Evolutionary conservation across 2,888 invertebrate species (phyloP), one percentile per base, ranked within the genome.

Genomic region (Deroplatys truncata): DNA sequence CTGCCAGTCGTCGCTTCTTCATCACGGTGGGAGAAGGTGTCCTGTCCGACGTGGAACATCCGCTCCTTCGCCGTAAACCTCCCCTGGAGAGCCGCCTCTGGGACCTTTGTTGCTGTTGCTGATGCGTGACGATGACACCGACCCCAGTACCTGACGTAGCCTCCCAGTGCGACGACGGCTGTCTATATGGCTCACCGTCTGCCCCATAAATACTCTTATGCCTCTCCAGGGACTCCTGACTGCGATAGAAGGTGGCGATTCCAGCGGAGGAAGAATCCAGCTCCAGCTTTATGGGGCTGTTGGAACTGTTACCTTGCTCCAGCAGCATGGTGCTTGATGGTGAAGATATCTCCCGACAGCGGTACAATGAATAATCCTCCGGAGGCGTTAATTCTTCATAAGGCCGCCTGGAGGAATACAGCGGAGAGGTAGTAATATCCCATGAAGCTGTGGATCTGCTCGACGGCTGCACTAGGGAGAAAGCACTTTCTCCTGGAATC

Each of bases 1-100:
- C 97, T 2, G 97, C 97, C 86, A 96, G 93, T 43, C 97, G 94
- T 35, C 97, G 94, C 86, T 95, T 95, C 92, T 95, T 95, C 90
- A 96, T 91, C 9, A 96, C 94, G 0, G 82, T 83, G 15, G 90
- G 90, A 15, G 90, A 90, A 7, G 89, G 89, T 29, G 90, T 35
- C 31, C 90, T 72, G 15, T 90, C 89, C 13, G 20, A 28, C 8
- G 84, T 82, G 20, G 56, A n/a, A n/a, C 72, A 86, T 5, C 31
- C 84, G 29, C 84, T 49, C 56, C 82, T 87, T 29, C 88, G 25
- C 25, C 84, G 84, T 1, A 49, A 89, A 29, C 87, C 88, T 43
- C 87, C 43, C 10, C 86, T 13, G 28, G 83, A 28, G 9, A 31
- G 49, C 9, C 84, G 89, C 28, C 72, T 83, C 43, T 49, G 56